Conservation (phyloP, 2,797 vertebrate genomes). For the Merluccius polli region DNA sequence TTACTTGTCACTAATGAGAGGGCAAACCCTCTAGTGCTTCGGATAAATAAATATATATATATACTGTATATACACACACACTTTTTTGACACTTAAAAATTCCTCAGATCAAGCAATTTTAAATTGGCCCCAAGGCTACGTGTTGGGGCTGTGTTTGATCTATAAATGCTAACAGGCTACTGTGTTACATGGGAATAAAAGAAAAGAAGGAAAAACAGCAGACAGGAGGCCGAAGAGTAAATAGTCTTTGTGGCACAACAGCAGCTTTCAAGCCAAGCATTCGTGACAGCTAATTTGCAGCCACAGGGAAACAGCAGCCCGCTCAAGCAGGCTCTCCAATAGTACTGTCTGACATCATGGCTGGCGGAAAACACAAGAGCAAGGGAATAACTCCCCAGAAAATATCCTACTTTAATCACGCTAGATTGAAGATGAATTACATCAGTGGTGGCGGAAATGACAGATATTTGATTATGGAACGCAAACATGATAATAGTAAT, state of each 20-base stretch:
- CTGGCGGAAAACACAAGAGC: background rate
- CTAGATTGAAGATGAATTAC: background rate
- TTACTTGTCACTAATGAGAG: background rate
- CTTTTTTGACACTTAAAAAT: background rate
- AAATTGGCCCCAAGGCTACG: background rate
- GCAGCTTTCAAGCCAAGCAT: conserved; percentile 38
- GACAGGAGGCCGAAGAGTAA: conserved; percentile 27
- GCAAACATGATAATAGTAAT: background rate
- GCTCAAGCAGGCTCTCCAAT: conserved; percentile 28
- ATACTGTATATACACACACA: background rate
- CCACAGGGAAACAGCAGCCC: conserved; percentile 43
- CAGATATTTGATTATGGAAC: background rate
- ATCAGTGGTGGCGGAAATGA: background rate
- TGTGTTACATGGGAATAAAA: background rate
- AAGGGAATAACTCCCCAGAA: background rate
- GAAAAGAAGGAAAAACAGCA: conserved; percentile 15
- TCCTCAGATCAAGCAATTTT: background rate
- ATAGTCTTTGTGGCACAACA: conserved; percentile 44
- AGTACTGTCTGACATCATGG: background rate
- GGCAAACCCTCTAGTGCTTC: no score
- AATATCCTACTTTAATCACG: background rate
- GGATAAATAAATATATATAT: background rate
- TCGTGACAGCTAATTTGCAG: conserved; percentile 67
- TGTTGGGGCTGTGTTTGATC: background rate
- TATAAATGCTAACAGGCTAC: conserved; percentile 5